Evolutionary conservation across 2,888 invertebrate genomes (phyloP), one percentile per base, ranked within the genome.

Genomic region (Pecten maximus): DNA sequence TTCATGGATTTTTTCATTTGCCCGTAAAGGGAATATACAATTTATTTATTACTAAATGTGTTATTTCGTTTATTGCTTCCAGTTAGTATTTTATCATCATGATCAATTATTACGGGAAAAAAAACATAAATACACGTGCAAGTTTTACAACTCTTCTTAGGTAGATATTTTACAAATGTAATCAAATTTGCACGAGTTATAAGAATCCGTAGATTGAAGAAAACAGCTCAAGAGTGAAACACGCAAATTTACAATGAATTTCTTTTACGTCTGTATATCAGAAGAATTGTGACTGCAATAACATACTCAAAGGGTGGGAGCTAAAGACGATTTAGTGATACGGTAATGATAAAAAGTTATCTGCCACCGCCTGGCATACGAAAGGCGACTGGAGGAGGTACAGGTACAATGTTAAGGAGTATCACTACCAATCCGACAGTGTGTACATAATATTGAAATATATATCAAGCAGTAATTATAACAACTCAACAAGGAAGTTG

Each of bases 21-120:
- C 74, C 35, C 74, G 74, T 74, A 35, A 74, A 74, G 74, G 74
- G 74, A 74, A 28, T 74, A 74, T 74, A 35, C 74, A 28, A 74
- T 74, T 74, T 74, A 74, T 74, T 74, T 74, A 74, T 74, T 74
- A 74, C 74, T 35, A 74, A 74, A 74, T 74, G 74, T 74, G 74
- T 74, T 74, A 74, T 74, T 74, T 74, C 35, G 74, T 74, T 74
- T 74, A 74, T 74, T 28, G 35, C 6, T 74, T 74, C 74, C 74
- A 28, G 28, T 74, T 74, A 74, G 28, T 35, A 35, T 74, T 28
- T 35, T 74, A 74, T 74, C 74, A 74, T 74, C 74, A 35, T 28
- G 74, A 74, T 74, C 74, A 74, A 35, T 74, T 23, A 74, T 35
- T 35, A 35, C 74, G 35, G 28, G 12, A 44, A 44, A 35, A 28